Conservation (phyloP, 1,140 invertebrate species). For the Ceratosolen fusciceps region DNA sequence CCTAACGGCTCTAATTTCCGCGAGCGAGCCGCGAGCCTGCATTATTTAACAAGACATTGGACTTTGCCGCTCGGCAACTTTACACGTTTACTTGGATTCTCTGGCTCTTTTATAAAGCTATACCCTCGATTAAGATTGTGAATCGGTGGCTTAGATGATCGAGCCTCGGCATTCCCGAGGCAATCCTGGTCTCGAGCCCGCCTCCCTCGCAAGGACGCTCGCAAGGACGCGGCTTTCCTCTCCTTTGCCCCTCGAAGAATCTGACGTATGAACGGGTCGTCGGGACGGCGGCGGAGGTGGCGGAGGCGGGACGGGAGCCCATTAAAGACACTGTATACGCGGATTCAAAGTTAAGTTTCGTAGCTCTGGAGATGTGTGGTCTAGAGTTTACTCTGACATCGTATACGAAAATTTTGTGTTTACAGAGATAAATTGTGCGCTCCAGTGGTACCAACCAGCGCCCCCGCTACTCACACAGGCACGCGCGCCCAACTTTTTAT, state of each 20-base stretch:
- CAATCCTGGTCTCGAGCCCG: not conserved
- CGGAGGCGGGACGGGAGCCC: not conserved
- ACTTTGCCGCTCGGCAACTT: not conserved
- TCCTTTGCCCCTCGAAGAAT: not conserved
- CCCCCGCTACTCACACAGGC: too few species aligned
- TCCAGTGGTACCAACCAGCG: too few species aligned
- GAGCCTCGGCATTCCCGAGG: not conserved
- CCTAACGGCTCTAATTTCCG: conserved; percentile 36
- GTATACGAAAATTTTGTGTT: not conserved
- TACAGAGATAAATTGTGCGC: not conserved
- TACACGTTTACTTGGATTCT: too few species aligned
- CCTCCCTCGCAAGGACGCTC: too few species aligned
- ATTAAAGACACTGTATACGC: not conserved
- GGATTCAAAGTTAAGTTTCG: not conserved
- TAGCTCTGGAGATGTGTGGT: not conserved
- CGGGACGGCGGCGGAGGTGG: too few species aligned
- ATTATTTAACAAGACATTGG: not conserved
- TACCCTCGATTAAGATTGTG: not conserved
- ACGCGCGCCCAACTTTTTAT: not conserved
- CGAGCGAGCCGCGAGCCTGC: not conserved
- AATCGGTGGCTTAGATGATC: not conserved
- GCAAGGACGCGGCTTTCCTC: not conserved
- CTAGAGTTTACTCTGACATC: not conserved
- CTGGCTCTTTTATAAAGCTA: not conserved
- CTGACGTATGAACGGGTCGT: conserved; percentile 2